Evolutionary conservation across 2,797 vertebrate species (phyloP), one percentile per base, ranked within the genome.

Genomic region (Eurystomus glaucurus): DNA sequence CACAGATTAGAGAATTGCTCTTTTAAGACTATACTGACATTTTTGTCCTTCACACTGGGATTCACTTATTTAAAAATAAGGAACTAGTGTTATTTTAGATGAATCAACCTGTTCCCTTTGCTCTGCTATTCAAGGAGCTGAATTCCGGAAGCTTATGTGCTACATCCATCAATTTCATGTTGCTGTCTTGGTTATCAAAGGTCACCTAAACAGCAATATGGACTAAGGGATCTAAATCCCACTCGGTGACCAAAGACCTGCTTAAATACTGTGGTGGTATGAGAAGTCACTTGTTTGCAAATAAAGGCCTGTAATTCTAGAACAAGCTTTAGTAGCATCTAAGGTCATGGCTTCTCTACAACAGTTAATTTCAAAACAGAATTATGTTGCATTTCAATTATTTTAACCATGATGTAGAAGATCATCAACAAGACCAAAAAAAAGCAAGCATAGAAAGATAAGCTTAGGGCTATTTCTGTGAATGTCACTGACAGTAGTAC

Each of bases 401-500:
- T 64, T 82, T 84, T 60, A 65, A 75, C 19, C 28, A 58, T 14
- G 5, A 31, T 6, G 11, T 5, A 61, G 50, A 79, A 75, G 4
- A 66, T 4, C 29, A n/a, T n/a, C 54, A 48, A 43, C 12, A 26
- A 37, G 60, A 46, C 2, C 1, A 39, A 5, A 22, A 62, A 54
- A 66, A 28, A 17, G 2, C 20, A 65, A 92, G 12, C 55, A 48
- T 3, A 70, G 7, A 58, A 74, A 50, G 19, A 62, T 37, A 70
- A 74, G 5, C 9, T 60, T 21, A 43, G 41, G 17, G 37, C n/a
- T 72, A 5, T n/a, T 55, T 61, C 87, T 91, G 2, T 65, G 45
- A 62, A 37, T 4, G 3, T 46, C 29, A 66, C 29, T 33, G 33
- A 43, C 5, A 0, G 6, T 39, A 10, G 11, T 11, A 46, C 13